phyloP scores from a whole-genome alignment of 2,888 invertebrate species.

The Sphinx pinastri region DNA sequence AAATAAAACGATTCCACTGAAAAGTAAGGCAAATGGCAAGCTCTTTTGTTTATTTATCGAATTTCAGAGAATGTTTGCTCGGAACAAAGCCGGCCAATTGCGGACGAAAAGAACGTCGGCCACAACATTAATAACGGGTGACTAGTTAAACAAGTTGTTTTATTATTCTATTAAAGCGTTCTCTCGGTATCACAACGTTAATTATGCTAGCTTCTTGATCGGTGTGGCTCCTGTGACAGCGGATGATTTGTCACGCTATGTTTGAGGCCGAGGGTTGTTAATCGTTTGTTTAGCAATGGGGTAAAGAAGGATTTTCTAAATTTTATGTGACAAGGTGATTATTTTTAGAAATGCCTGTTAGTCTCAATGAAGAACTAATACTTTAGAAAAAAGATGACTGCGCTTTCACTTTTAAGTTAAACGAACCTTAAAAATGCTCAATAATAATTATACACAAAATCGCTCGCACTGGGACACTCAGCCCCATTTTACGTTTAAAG shows the following conservation, averaged over 20 bases:
- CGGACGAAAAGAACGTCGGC: constrained; percentile 34
- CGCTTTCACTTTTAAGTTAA: background rate
- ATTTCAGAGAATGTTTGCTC: constrained; percentile 11
- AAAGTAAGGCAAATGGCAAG: background rate
- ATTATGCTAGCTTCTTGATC: constrained; percentile 43
- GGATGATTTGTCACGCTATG: background rate
- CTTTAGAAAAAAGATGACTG: background rate
- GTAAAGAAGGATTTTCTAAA: too few species aligned
- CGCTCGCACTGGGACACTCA: background rate
- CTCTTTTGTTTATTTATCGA: constrained; percentile 24
- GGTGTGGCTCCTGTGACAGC: background rate
- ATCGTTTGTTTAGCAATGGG: background rate
- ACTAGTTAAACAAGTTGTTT: constrained; percentile 45
- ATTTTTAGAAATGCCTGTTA: too few species aligned
- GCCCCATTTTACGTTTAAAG: constrained; percentile 32
- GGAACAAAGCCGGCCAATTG: constrained; percentile 30
- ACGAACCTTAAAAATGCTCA: background rate
- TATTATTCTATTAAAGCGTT: constrained; percentile 58
- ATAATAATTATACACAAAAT: background rate
- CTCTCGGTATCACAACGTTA: constrained; percentile 51
- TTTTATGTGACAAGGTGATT: too few species aligned
- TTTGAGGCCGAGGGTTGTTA: background rate
- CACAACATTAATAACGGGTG: constrained; percentile 35
- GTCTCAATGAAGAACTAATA: too few species aligned
- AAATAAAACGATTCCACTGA: constrained; percentile 9